These are phyloP conservation scores for Plagodis pulveraria DNA, from an alignment of 2,888 invertebrate genomes.

Conservation along the genomic window DNA sequence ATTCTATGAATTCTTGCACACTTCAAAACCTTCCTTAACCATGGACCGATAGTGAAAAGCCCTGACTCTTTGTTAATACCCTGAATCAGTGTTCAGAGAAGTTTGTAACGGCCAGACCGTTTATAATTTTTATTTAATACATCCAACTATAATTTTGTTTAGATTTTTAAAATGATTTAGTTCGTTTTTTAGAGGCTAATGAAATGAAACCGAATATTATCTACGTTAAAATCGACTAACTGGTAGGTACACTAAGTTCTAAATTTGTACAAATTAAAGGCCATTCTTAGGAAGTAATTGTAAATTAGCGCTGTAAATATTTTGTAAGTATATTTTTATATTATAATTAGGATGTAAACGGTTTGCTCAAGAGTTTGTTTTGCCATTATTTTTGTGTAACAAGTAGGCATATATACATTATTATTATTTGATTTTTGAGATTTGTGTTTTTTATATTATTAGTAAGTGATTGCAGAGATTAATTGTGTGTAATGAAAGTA, in stretches of 20 bases:
- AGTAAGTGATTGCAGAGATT: conserved; percentile 15
- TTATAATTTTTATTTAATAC: no score
- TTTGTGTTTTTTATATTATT: neutral
- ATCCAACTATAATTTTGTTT: no score
- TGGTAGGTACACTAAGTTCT: conserved; percentile 4
- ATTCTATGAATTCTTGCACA: no score
- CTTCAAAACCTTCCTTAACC: no score
- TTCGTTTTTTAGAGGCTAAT: neutral
- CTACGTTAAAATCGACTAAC: conserved; percentile 1
- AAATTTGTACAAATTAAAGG: conserved; percentile 26
- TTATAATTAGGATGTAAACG: conserved; percentile 12
- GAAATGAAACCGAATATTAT: conserved; percentile 14
- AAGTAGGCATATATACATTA: conserved; percentile 20
- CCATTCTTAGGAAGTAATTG: conserved; percentile 21
- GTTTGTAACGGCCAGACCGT: no score
- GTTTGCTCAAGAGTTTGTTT: conserved; percentile 37
- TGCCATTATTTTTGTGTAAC: conserved; percentile 36
- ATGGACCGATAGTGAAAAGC: no score
- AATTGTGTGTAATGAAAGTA: no score
- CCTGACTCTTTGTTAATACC: no score
- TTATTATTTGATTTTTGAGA: conserved; percentile 10
- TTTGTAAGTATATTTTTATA: conserved; percentile 1
- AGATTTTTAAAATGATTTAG: no score
- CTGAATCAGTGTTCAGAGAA: no score
- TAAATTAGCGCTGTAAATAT: conserved; percentile 8